Evolutionary conservation across 2,888 invertebrate genomes (phyloP), one percentile per base, ranked within the genome.

Genomic region (Trileptium ribeirensis): DNA sequence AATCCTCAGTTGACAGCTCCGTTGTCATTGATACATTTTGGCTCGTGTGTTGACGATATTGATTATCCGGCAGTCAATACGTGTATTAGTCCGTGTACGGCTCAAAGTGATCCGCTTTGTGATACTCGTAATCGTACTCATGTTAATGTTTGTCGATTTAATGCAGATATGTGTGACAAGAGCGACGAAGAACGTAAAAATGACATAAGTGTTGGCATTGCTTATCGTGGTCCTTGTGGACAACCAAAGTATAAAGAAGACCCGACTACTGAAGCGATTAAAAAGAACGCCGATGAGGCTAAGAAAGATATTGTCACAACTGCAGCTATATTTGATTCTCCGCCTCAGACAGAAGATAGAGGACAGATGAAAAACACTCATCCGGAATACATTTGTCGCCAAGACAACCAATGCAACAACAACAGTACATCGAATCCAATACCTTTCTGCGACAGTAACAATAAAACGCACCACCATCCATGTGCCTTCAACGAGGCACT

Each of bases 1-100:
- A n/a, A n/a, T n/a, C n/a, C n/a, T n/a, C n/a, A n/a, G n/a, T n/a
- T n/a, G n/a, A n/a, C n/a, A n/a, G n/a, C n/a, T n/a, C n/a, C n/a
- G n/a, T 38, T 38, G 39, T 38, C 39, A 39, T n/a, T 38, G 39
- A 75, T 75, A 15, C 77, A 75, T 39, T 75, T 75, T n/a, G 77
- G 77, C 77, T n/a, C 36, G 39, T 75, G 77, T 75, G 38, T 38
- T 33, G 3, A 2, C 8, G 77, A 39, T 3, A 75, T 75, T 39
- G 77, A 75, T 39, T 75, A 75, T 38, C 34, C 2, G 3, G 39
- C 77, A 24, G 36, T 75, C 39, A 36, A 75, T 75, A 75, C 77
- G 15, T 75, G 77, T 75, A 38, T n/a, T 75, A 36, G 38, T 3
- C 24, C 39, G 24, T 75, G 77, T 38, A 75, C 77, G 3, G n/a